Evolutionary conservation across 1,140 invertebrate genomes (phyloP).

Genomic region (Platorchestia sp.): DNA sequence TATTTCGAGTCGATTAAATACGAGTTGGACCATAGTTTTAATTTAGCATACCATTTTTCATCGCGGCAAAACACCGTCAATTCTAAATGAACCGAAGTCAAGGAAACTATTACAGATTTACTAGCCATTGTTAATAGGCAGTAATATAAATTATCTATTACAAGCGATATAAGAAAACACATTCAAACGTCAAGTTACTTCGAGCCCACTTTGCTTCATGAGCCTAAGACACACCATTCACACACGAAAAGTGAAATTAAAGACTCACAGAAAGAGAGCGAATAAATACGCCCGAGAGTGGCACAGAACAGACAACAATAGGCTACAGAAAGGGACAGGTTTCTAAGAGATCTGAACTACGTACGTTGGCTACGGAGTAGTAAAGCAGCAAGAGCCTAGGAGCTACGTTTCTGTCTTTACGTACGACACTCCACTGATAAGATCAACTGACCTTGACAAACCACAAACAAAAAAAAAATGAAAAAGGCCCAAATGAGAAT

Average conservation of each 20-base stretch:
- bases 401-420: neutral
- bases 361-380: neutral
- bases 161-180: neutral
- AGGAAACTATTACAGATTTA: neutral
- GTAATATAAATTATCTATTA: neutral
- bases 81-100: neutral
- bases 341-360: neutral
- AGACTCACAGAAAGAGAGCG: neutral
- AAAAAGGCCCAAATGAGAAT: neutral
- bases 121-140: neutral
- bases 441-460: neutral
- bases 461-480: neutral
- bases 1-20: neutral
- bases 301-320: neutral
- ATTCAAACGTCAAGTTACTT: neutral
- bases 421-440: neutral
- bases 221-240: neutral
- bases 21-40: neutral
- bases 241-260: neutral
- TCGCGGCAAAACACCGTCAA: neutral
- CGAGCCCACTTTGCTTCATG: neutral
- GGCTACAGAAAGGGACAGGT: neutral
- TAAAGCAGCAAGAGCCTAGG: conserved; percentile 6
- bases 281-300: neutral
- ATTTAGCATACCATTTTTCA: neutral